Conservation (phyloP, 2,113 vertebrate species). For the Amphiprion percula region DNA sequence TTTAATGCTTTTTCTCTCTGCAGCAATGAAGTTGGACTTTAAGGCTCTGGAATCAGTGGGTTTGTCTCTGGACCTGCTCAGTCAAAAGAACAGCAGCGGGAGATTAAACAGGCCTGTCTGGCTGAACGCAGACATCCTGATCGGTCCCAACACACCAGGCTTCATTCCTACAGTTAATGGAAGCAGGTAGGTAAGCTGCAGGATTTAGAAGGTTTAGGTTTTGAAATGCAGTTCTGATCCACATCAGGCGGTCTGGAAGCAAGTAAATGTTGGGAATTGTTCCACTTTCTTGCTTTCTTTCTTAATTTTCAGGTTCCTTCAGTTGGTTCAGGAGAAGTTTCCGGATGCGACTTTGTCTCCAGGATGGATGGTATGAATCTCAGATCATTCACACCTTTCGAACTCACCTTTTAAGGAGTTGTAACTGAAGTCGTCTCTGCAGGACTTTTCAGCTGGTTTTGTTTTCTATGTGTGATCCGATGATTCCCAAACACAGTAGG, state of each 20-base stretch:
- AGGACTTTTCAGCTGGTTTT: too few relatives aligned
- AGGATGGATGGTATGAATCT: constrained; percentile 84
- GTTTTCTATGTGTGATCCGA: too few relatives aligned
- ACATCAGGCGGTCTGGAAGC: too few relatives aligned
- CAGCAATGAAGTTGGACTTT: constrained; percentile 89
- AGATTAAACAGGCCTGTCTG: constrained; percentile 83
- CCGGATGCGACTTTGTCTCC: constrained; percentile 87
- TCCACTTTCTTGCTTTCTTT: neutral
- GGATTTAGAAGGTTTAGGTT: neutral
- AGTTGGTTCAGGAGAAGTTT: constrained; percentile 85
- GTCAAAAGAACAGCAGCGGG: constrained; percentile 57
- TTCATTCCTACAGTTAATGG: constrained; percentile 80
- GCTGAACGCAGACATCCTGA: constrained; percentile 85
- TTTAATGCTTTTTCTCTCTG: neutral
- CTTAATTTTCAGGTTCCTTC: constrained; percentile 82
- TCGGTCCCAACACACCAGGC: constrained; percentile 85
- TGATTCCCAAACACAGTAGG: too few relatives aligned
- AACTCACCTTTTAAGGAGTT: too few relatives aligned
- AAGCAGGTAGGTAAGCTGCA: constrained; percentile 46
- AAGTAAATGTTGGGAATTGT: too few relatives aligned
- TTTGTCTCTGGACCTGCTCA: constrained; percentile 81
- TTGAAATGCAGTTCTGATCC: neutral
- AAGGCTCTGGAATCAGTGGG: constrained; percentile 81
- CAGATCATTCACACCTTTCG: too few relatives aligned
- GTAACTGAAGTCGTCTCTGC: too few relatives aligned